Conservation (phyloP, 2,797 vertebrate species). For the Glyptemys insculpta region DNA sequence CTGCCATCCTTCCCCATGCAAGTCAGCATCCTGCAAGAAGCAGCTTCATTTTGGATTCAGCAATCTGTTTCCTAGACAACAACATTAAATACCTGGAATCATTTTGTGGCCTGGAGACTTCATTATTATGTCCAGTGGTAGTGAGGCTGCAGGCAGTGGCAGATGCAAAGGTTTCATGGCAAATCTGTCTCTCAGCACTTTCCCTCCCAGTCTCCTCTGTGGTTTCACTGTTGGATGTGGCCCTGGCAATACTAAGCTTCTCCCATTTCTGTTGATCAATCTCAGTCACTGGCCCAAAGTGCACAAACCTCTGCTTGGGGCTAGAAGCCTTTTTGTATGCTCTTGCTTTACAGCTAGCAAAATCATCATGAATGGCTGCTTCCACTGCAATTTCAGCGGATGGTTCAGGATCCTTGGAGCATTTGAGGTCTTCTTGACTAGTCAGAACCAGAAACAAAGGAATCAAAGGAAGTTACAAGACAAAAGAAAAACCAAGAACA, state of each 20-base stretch:
- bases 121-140: conserved; percentile 19
- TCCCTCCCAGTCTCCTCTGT: conserved; percentile 43
- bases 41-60: conserved; percentile 26
- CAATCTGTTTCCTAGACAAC: background rate
- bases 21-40: conserved; percentile 20
- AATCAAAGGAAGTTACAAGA: conserved; percentile 16
- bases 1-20: conserved; percentile 43
- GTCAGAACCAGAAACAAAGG: conserved; percentile 73
- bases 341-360: conserved; percentile 83
- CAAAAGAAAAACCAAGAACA: background rate
- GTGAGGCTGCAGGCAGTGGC: background rate
- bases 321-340: conserved; percentile 81
- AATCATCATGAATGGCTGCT: conserved; percentile 81
- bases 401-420: conserved; percentile 25
- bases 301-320: conserved; percentile 88
- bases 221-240: conserved; percentile 64
- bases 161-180: conserved; percentile 14
- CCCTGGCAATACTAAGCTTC: conserved; percentile 83
- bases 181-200: background rate
- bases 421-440: conserved; percentile 84
- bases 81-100: conserved; percentile 78
- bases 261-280: conserved; percentile 89
- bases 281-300: conserved; percentile 95
- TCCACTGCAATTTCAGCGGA: conserved; percentile 80
- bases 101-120: conserved; percentile 30